Evolutionary conservation across 2,888 invertebrate genomes (phyloP).

Genomic region (Temnothorax unifasciatus): DNA sequence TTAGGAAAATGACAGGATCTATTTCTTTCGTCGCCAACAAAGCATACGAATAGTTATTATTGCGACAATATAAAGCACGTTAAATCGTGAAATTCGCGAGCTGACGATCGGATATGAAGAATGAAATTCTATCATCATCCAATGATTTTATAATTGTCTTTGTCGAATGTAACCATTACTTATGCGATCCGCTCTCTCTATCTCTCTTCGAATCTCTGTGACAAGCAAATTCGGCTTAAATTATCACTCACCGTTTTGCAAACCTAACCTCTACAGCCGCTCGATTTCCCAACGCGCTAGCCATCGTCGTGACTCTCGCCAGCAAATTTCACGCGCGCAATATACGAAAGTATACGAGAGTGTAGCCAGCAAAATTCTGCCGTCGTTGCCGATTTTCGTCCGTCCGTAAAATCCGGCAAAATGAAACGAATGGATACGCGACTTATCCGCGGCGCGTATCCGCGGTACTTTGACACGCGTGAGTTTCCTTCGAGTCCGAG

Average conservation of each 20-base stretch:
- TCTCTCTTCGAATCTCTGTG: not conserved
- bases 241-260: conserved; percentile 13
- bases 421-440: conserved; percentile 43
- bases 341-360: conserved; percentile 19
- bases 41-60: not conserved
- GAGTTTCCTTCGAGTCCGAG: not conserved
- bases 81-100: not conserved
- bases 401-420: conserved; percentile 51
- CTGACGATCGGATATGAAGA: not conserved
- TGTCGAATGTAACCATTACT: not conserved
- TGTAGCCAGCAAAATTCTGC: conserved; percentile 34
- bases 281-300: not conserved
- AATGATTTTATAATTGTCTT: not conserved
- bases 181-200: not conserved
- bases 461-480: not conserved
- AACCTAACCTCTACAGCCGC: conserved; percentile 11
- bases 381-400: conserved; percentile 18
- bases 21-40: not conserved
- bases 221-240: not conserved
- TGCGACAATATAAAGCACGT: not conserved
- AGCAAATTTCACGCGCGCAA: conserved; percentile 34
- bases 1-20: not conserved
- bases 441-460: conserved; percentile 16
- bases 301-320: not conserved
- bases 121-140: not conserved